These are phyloP conservation scores for Leptopterna dolabrata DNA, from an alignment of 2,888 invertebrate species.

Conservation along the genomic window DNA sequence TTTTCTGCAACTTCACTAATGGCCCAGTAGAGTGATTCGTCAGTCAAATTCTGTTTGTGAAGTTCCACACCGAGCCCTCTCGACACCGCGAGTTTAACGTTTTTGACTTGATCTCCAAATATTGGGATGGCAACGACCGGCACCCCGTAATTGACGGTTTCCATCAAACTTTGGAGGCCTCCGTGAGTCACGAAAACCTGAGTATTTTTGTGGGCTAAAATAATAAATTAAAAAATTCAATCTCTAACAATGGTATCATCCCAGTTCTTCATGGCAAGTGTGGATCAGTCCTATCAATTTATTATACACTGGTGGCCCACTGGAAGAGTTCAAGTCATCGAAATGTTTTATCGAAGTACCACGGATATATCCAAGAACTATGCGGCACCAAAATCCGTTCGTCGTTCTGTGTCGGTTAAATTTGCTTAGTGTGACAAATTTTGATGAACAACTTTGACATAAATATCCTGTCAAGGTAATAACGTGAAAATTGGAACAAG, in stretches of 20 bases:
- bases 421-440: no score
- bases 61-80: not conserved
- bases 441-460: no score
- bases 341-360: no score
- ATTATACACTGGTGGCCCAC: no score
- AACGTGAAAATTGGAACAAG: no score
- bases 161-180: conserved; percentile 44
- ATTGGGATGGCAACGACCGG: conserved; percentile 48
- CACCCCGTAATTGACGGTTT: conserved; percentile 43
- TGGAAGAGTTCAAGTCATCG: no score
- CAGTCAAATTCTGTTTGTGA: conserved; percentile 15
- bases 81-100: not conserved
- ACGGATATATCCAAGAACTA: no score
- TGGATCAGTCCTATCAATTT: not conserved
- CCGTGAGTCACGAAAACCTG: conserved; percentile 52
- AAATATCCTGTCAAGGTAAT: no score
- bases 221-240: not conserved
- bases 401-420: no score
- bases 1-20: conserved; percentile 34
- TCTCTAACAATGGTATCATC: not conserved
- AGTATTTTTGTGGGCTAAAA: conserved; percentile 52
- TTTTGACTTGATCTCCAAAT: conserved; percentile 49
- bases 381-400: no score
- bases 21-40: not conserved
- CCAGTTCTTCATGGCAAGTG: not conserved